A percentile compares a stretch with the other conserved stretches of the same genome.
phyloP scores from a whole-genome alignment of 2,113 vertebrate genomes.

The Serinus canaria region DNA sequence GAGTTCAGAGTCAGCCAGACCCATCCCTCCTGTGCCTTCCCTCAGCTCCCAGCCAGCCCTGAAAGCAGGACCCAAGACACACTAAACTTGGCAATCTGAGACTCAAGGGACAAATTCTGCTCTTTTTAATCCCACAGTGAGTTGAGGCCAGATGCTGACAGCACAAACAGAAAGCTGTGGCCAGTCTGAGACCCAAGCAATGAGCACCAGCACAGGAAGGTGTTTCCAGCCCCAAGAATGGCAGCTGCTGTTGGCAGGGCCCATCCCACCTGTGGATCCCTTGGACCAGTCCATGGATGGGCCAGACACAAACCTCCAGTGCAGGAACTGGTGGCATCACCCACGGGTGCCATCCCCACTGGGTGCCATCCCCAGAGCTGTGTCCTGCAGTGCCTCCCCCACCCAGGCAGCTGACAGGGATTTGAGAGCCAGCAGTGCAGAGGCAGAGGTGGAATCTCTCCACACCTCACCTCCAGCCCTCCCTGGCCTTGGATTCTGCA shows the following conservation, averaged over 20 bases:
- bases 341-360: neutral
- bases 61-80: neutral
- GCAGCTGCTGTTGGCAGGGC: neutral
- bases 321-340: neutral
- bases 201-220: neutral
- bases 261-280: neutral
- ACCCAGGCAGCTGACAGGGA: neutral
- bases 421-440: neutral
- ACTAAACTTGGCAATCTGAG: neutral
- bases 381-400: neutral
- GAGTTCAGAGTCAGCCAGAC: neutral
- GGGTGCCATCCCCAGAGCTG: neutral
- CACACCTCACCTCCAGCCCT: neutral
- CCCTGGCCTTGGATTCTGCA: neutral
- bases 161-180: neutral
- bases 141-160: neutral
- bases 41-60: neutral
- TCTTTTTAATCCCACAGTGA: neutral
- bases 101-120: neutral
- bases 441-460: neutral
- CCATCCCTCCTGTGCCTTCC: neutral
- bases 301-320: accelerated
- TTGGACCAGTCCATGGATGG: neutral
- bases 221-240: neutral
- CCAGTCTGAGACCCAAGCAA: neutral